Evolutionary conservation across 2,113 vertebrate genomes (phyloP).

Genomic region (Lasiurus cinereus): DNA sequence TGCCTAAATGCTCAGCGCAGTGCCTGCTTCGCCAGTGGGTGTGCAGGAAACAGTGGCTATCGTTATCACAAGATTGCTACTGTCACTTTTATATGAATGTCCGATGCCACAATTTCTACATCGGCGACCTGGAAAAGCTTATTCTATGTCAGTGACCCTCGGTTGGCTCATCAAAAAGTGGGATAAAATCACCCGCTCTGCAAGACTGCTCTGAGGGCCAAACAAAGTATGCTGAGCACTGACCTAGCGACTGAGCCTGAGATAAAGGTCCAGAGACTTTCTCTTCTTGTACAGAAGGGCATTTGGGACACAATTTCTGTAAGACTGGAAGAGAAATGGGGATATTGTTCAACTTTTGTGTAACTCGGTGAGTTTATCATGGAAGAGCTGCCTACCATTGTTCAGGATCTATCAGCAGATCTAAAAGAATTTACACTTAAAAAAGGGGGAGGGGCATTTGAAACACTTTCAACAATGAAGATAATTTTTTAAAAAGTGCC

Average conservation of each 20-base stretch:
- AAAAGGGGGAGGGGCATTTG: no score
- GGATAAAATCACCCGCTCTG: neutral
- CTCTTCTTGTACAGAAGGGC: neutral
- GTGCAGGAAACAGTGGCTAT: neutral
- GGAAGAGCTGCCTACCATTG: neutral
- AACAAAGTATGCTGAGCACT: neutral
- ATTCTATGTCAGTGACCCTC: neutral
- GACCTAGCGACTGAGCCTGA: neutral
- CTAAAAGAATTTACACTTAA: neutral
- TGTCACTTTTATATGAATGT: neutral
- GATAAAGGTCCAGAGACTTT: neutral
- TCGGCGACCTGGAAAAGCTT: neutral
- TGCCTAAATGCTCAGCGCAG: neutral
- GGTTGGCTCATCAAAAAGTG: neutral
- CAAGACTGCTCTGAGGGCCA: neutral
- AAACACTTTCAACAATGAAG: no score
- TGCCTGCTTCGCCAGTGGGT: neutral
- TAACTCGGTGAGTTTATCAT: neutral
- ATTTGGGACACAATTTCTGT: neutral
- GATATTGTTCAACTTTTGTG: neutral
- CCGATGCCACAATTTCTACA: neutral
- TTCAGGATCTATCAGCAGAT: neutral
- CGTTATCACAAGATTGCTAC: neutral
- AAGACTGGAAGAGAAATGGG: neutral
- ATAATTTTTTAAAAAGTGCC: no score